A percentile compares a stretch with the other conserved stretches of the same genome.
These are phyloP conservation scores for Enteromius treurensis DNA, from an alignment of 2,797 vertebrate species.

Conservation along the genomic window DNA sequence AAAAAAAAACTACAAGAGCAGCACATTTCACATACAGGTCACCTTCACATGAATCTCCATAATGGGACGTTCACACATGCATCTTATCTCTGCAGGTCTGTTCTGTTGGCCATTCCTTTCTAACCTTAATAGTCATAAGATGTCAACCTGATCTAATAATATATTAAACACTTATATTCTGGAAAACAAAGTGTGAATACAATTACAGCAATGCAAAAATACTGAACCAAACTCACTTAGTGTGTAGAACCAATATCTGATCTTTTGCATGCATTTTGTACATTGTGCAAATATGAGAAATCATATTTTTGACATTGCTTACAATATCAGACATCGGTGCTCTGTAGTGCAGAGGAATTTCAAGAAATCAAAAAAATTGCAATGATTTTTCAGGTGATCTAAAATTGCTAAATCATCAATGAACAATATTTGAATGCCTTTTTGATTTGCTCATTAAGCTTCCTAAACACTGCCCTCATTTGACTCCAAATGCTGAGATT, in stretches of 20 bases:
- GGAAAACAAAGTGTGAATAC: not conserved
- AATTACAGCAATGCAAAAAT: not conserved
- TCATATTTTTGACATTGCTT: not conserved
- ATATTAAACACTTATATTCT: not conserved
- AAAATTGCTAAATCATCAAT: not conserved
- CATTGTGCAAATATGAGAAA: not conserved
- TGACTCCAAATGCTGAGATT: not conserved
- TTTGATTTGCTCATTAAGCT: conserved; percentile 7
- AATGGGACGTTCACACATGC: conserved; percentile 6
- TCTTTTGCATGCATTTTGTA: not conserved
- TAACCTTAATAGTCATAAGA: not conserved
- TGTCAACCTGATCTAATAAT: not conserved
- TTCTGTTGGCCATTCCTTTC: not conserved
- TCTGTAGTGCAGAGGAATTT: not conserved
- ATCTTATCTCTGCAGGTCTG: conserved; percentile 1
- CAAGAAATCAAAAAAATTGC: not conserved
- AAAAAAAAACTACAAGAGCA: not conserved
- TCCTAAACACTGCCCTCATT: not conserved
- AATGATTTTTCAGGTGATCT: not conserved
- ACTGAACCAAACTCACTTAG: not conserved
- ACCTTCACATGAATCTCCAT: conserved; percentile 22
- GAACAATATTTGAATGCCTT: not conserved
- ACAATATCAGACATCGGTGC: not conserved
- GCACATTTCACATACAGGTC: conserved; percentile 29
- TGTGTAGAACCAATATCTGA: not conserved